These are phyloP conservation scores for Pseudeuparius sepicola DNA, from an alignment of 2,888 invertebrate genomes.

Conservation along the genomic window DNA sequence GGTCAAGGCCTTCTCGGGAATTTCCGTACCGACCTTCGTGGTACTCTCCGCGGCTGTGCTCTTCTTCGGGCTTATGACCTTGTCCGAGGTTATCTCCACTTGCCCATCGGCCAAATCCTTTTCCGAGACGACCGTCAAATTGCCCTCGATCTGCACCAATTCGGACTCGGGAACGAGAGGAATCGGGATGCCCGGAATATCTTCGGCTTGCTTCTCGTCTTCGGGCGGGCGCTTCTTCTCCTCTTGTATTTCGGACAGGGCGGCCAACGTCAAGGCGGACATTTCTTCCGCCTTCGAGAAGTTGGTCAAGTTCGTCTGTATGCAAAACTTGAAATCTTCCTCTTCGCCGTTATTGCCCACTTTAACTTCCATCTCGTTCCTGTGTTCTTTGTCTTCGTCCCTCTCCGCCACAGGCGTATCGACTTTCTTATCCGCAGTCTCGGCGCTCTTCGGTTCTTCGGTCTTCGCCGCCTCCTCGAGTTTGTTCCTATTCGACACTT, in stretches of 20 bases:
- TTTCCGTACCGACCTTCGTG: constrained; percentile 23
- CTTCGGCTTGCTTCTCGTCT: not conserved
- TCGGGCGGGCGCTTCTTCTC: constrained; percentile 7
- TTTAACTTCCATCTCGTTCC: constrained; percentile 21
- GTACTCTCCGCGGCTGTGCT: too few species aligned
- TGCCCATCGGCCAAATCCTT: constrained; percentile 38
- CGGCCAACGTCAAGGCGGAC: constrained; percentile 22
- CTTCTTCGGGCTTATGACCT: constrained; percentile 31
- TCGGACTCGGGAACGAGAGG: constrained; percentile 26
- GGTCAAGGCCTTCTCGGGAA: constrained; percentile 22
- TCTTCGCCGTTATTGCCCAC: too few species aligned
- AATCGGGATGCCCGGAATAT: constrained; percentile 5
- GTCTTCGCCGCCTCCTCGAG: constrained; percentile 1
- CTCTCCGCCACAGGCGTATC: not conserved
- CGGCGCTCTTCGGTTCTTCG: constrained; percentile 4
- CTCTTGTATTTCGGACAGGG: constrained; percentile 20
- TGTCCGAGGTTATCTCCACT: constrained; percentile 43
- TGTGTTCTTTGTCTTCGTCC: constrained; percentile 12
- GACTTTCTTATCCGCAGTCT: not conserved
- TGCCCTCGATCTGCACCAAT: constrained; percentile 44
- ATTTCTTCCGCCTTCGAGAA: constrained; percentile 24
- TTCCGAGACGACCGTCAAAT: constrained; percentile 45
- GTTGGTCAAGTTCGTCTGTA: constrained; percentile 30
- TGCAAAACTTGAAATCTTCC: constrained; percentile 24
- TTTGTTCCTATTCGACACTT: too few species aligned